Conservation (phyloP, 2,797 vertebrate species). For the Sebastes kiyomatsui region DNA sequence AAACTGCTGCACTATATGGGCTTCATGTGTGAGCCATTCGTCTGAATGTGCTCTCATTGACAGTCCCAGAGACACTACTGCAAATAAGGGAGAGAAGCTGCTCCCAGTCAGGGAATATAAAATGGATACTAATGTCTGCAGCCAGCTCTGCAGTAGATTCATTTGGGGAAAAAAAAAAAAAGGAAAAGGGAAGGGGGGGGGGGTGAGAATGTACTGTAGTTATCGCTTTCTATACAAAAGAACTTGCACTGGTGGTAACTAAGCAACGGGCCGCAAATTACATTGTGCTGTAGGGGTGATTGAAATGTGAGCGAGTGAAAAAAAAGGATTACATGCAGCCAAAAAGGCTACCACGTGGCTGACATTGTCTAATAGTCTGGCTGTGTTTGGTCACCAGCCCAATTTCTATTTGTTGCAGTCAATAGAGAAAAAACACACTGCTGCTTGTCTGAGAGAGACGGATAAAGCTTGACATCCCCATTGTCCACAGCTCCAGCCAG, state of each 20-base stretch:
- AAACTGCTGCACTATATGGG: constrained; percentile 37
- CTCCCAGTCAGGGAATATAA: constrained; percentile 65
- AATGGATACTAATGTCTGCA: constrained; percentile 76
- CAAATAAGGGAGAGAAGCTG: constrained; percentile 57
- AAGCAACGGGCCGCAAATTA: constrained; percentile 75
- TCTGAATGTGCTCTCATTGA: constrained; percentile 57
- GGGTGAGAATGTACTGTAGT: constrained; percentile 56
- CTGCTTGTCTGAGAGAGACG: constrained; percentile 22
- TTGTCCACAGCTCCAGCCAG: constrained; percentile 54
- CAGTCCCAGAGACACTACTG: constrained; percentile 53
- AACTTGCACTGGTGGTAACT: constrained; percentile 77
- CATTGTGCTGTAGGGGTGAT: constrained; percentile 70
- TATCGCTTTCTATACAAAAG: constrained; percentile 71
- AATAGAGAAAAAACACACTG: constrained; percentile 16
- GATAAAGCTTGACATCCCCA: constrained; percentile 14
- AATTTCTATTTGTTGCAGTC: constrained; percentile 47
- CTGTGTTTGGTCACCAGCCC: constrained; percentile 47
- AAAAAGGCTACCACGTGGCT: constrained; percentile 47
- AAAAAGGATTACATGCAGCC: constrained; percentile 51
- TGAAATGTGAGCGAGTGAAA: constrained; percentile 66
- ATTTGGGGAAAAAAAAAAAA: constrained; percentile 31
- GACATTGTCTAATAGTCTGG: constrained; percentile 43
- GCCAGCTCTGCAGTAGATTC: constrained; percentile 68
- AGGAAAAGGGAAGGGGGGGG: neutral
- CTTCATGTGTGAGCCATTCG: constrained; percentile 57